Conservation (phyloP, 2,888 invertebrate species). For the Nomada fucata region DNA sequence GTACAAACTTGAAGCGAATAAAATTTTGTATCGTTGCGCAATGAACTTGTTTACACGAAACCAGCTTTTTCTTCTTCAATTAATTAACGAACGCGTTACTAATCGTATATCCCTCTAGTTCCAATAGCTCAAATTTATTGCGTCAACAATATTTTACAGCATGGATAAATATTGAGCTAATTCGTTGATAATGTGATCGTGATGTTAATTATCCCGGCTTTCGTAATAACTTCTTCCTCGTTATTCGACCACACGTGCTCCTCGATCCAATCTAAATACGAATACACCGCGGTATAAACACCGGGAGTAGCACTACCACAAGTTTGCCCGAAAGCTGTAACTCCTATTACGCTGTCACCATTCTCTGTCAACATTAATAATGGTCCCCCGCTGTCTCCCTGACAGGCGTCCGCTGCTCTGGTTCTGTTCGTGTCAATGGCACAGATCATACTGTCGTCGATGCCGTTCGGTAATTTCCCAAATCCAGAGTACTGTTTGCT, state of each 20-base stretch:
- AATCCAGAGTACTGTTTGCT: slow-evolving; percentile 60
- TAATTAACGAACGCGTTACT: no score
- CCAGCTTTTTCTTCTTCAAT: no score
- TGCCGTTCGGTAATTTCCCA: slow-evolving; percentile 71
- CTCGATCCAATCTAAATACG: slow-evolving; percentile 81
- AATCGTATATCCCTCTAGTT: no score
- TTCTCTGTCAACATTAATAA: slow-evolving; percentile 68
- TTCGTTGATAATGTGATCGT: background rate
- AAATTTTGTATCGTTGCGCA: no score
- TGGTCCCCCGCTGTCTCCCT: slow-evolving; percentile 81
- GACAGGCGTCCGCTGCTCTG: slow-evolving; percentile 75
- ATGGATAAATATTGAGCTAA: no score
- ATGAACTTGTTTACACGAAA: no score
- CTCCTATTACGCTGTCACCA: slow-evolving; percentile 73
- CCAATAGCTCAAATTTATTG: background rate
- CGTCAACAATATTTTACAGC: background rate
- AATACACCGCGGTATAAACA: slow-evolving; percentile 77
- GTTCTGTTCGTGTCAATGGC: slow-evolving; percentile 71
- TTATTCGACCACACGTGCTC: slow-evolving; percentile 58
- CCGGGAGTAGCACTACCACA: slow-evolving; percentile 77
- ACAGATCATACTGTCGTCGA: slow-evolving; percentile 76
- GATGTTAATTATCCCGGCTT: background rate
- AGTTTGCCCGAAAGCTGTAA: slow-evolving; percentile 78
- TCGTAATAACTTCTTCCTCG: background rate
- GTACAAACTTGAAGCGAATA: no score